These are phyloP conservation scores for Caenorhabditis imperialis DNA, from an alignment of 2,888 invertebrate species.

Conservation along the genomic window DNA sequence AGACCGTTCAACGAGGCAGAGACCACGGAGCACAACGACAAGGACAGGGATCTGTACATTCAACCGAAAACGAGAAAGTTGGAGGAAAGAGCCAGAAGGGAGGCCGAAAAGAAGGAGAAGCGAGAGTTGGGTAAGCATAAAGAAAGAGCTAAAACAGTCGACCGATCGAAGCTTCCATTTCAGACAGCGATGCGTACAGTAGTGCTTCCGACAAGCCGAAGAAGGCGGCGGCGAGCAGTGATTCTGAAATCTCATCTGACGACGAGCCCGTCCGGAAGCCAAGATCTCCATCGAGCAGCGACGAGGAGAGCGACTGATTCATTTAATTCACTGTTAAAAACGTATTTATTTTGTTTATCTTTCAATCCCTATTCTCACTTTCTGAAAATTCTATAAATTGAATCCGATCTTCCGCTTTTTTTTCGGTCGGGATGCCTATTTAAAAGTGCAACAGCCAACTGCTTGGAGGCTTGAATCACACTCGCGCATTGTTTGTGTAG, in stretches of 20 bases:
- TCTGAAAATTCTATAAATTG: too few relatives aligned
- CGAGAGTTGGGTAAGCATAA: not conserved
- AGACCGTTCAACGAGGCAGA: constrained; percentile 24
- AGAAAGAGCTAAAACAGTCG: too few relatives aligned
- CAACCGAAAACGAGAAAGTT: constrained; percentile 30
- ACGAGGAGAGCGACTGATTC: constrained; percentile 39
- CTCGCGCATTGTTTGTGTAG: constrained; percentile 35
- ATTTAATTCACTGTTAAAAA: not conserved
- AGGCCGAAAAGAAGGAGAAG: constrained; percentile 11
- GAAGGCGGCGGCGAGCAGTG: not conserved
- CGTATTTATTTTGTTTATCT: constrained; percentile 11
- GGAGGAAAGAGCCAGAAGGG: constrained; percentile 4
- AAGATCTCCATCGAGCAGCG: constrained; percentile 17
- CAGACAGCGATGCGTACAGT: constrained; percentile 10
- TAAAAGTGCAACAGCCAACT: constrained; percentile 30
- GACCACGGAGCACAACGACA: not conserved
- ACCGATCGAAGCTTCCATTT: too few relatives aligned
- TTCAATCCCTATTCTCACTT: not conserved
- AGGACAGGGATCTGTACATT: constrained; percentile 14
- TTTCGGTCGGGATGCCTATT: too few relatives aligned
- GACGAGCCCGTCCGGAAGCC: constrained; percentile 19
- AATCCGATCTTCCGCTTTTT: too few relatives aligned
- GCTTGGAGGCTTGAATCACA: constrained; percentile 2
- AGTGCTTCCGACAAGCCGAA: constrained; percentile 14
- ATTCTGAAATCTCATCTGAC: constrained; percentile 13